Conservation (phyloP, 2,888 invertebrate species). For the Drosophila robusta region DNA sequence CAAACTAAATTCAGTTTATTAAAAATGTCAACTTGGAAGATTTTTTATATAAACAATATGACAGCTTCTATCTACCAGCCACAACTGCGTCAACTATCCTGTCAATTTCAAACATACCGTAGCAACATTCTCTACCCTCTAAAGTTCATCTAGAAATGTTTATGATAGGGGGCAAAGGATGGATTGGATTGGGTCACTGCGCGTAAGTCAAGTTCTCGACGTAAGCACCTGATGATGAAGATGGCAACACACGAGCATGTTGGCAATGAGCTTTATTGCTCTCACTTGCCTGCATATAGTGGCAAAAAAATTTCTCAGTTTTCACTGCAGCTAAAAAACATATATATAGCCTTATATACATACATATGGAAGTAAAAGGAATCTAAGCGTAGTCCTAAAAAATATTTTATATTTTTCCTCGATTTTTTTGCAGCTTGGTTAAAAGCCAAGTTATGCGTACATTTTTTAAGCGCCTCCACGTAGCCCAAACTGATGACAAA, state of each 20-base stretch:
- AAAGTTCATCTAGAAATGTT: constrained; percentile 2
- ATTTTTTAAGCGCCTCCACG: constrained; percentile 50
- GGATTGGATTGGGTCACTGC: constrained; percentile 1
- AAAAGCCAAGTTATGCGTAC: constrained; percentile 68
- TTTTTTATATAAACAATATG: neutral
- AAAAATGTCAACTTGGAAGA: neutral
- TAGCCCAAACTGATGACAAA: constrained; percentile 61
- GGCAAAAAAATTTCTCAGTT: constrained; percentile 22
- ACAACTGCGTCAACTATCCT: neutral
- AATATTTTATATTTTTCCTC: constrained; percentile 50
- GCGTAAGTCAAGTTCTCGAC: constrained; percentile 7
- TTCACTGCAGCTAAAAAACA: constrained; percentile 1
- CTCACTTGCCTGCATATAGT: constrained; percentile 40
- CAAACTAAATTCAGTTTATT: neutral
- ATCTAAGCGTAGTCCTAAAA: constrained; percentile 44
- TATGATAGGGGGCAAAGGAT: constrained; percentile 11
- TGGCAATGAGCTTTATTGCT: constrained; percentile 65
- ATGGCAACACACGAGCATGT: constrained; percentile 37
- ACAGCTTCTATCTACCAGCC: neutral
- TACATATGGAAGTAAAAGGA: constrained; percentile 10
- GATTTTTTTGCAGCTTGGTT: constrained; percentile 49
- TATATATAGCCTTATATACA: neutral
- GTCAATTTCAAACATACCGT: neutral
- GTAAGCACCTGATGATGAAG: constrained; percentile 42
- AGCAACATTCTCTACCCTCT: neutral